These are phyloP conservation scores for Latrodectus geometricus DNA, from an alignment of 1,140 invertebrate species.

Conservation along the genomic window DNA sequence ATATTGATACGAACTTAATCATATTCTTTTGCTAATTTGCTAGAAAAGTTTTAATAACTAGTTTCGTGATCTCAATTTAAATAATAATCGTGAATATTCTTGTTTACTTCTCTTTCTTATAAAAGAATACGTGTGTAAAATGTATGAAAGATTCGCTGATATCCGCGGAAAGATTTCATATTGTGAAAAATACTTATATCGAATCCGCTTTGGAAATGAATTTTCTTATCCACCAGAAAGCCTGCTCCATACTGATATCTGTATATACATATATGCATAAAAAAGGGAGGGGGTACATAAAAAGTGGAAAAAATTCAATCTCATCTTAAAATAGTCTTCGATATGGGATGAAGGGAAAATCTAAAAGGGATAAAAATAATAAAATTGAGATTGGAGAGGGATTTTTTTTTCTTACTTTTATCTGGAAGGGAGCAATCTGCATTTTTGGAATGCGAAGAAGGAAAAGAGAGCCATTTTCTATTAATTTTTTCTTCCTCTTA, in stretches of 20 bases:
- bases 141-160: no score
- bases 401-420: conserved; percentile 1
- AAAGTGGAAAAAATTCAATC: conserved; percentile 39
- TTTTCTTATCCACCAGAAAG: conserved; percentile 6
- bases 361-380: conserved; percentile 49
- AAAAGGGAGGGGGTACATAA: background rate
- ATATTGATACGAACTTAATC: no score
- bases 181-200: background rate
- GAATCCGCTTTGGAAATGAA: conserved; percentile 24
- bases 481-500: conserved; percentile 48
- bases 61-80: no score
- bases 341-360: conserved; percentile 22
- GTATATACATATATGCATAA: conserved; percentile 36
- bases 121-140: no score
- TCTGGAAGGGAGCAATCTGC: conserved; percentile 56
- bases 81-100: no score
- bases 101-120: no score
- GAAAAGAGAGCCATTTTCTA: conserved; percentile 46
- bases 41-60: no score
- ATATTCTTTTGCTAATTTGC: no score
- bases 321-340: conserved; percentile 49
- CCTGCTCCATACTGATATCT: conserved; percentile 24
- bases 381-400: conserved; percentile 34
- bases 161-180: background rate
- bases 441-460: conserved; percentile 51